These are phyloP conservation scores for Elmis aenea DNA, from an alignment of 2,888 invertebrate genomes.

Conservation along the genomic window DNA sequence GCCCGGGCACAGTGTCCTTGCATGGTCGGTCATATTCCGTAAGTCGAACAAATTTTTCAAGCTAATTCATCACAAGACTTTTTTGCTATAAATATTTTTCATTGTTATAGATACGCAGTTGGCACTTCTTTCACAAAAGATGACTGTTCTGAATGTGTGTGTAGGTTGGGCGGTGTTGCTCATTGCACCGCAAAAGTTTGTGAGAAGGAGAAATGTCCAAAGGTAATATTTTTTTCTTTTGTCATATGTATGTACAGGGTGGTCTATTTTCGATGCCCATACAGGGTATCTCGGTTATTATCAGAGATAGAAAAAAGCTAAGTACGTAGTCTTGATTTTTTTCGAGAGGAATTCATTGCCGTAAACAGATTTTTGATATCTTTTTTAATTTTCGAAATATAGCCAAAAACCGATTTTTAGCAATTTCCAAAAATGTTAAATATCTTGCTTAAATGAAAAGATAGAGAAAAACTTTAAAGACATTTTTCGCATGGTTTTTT, in stretches of 20 bases:
- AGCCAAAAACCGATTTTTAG: too few relatives aligned
- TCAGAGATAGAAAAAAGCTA: too few relatives aligned
- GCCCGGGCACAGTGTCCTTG: slow-evolving; percentile 72
- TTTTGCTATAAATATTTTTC: not conserved
- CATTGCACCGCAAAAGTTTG: slow-evolving; percentile 67
- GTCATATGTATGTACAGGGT: not conserved
- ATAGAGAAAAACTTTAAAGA: too few relatives aligned
- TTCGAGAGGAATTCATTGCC: too few relatives aligned
- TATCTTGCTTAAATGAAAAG: too few relatives aligned
- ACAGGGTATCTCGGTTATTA: too few relatives aligned
- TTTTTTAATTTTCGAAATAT: too few relatives aligned
- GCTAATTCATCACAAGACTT: not conserved
- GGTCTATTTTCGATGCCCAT: too few relatives aligned
- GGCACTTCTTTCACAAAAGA: slow-evolving; percentile 66
- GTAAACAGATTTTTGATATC: too few relatives aligned
- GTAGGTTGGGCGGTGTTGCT: slow-evolving; percentile 67
- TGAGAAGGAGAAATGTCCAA: slow-evolving; percentile 58
- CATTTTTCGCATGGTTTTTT: too few relatives aligned
- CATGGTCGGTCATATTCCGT: slow-evolving; percentile 61
- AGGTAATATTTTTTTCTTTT: slow-evolving; percentile 35
- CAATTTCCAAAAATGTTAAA: too few relatives aligned
- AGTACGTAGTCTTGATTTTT: too few relatives aligned
- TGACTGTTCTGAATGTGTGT: slow-evolving; percentile 74
- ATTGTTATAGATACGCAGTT: slow-evolving; percentile 58
- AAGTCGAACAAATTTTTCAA: slow-evolving; percentile 31